Base-by-base conservation (phyloP, 2,797 vertebrate genomes). In the Echiichthys vipera region DNA sequence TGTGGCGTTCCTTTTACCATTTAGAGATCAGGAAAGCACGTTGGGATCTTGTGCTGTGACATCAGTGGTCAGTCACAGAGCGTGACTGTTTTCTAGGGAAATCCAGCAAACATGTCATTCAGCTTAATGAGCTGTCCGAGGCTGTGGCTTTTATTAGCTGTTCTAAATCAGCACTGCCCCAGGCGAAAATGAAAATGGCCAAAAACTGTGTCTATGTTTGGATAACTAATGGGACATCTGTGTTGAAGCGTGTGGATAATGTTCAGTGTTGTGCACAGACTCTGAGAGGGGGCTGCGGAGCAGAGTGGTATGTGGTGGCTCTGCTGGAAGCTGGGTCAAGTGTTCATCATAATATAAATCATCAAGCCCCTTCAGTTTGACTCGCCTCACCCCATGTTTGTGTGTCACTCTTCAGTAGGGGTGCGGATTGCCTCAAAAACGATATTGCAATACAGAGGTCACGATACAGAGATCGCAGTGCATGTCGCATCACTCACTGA, bases 111-210 rank as follows among this genome's bases (percentile, higher is more conserved):
- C 46, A 53, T 62, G 24, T 65, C 72, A 49, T 56, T 78, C 55
- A 58, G 29, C 74, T 70, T 71, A 80, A 74, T 80, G 43, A 88
- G 43, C 56, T 53, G 34, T 54, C 18, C 49, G 66, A 63, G 27
- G 24, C 61, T 51, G 51, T 32, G 40, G 49, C 80, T 85, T 79
- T 78, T 83, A 78, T 84, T 79, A 80, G 82, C 58, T 50, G 17
- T 45, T 76, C 30, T 67, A 62, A 56, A 81, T 83, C 62, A 54
- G 55, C 57, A 15, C n/a, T 22, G 70, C 81, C 71, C 14, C 9
- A 12, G 77, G 73, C 71, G 50, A 49, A 56, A 10, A 59, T 59
- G 68, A 32, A 76, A 69, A 81, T 39, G 56, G 51, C 63, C n/a
- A 55, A 61, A 71, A 34, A 57, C 39, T 39, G 55, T 69, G 42